Base-by-base conservation (phyloP, 1,140 invertebrate genomes). In the Heliconius himera region DNA sequence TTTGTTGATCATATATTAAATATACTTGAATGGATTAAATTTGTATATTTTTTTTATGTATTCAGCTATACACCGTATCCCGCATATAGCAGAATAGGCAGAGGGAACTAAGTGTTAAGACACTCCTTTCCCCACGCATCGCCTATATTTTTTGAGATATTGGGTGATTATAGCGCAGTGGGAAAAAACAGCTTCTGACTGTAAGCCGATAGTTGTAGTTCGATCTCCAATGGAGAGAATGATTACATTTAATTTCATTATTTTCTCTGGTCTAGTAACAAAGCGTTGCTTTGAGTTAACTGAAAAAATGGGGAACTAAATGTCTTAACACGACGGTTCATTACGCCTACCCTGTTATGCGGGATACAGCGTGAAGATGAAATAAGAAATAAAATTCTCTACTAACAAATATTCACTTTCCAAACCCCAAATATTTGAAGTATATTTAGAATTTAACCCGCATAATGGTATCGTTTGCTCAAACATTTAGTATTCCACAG, bases 401-500 rank as follows among this genome's bases (percentile, higher is more conserved):
- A 54, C 51, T n/a, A 54, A 54, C 2, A 18, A 54, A 18, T 60
- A 60, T 9, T 9, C 54, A 60, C 54, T 22, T 11, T 22, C 54
- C 54, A n/a, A 22, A n/a, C n/a, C 54, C 54, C 51, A 54, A 20
- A 22, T 22, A 60, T n/a, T n/a, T 60, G 20, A 60, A 60, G n/a
- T 11, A 60, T n/a, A 22, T 60, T 66, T 60, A 75, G 56, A 75
- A 75, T 26, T n/a, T 41, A 33, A 60, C 18, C 6, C n/a, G 13
- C 51, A 60, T 75, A 60, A 60, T 75, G 74, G 16, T 33, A 60
- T 60, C 54, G 54, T 60, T 60, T 22, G 54, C 54, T 60, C 54
- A 22, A 2, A 60, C 54, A 60, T 75, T 75, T 66, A 4, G 54
- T 75, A 75, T 75, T 75, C 74, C 5, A 51, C 18, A 13, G n/a